phyloP scores from a whole-genome alignment of 2,797 vertebrate genomes.

The Pterois miles region DNA sequence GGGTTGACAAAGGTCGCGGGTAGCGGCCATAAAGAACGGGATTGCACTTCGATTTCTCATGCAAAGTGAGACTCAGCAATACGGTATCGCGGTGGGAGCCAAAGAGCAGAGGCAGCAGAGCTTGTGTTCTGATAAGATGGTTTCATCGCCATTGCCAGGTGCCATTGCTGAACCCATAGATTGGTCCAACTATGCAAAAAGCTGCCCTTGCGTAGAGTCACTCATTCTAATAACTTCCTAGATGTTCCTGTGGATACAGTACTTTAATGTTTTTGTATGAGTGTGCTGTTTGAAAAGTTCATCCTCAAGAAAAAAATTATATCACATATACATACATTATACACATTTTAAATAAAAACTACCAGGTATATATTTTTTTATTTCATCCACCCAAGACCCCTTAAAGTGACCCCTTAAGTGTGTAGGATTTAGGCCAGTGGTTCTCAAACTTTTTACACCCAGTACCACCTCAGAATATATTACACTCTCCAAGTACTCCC shows the following conservation, averaged over 20 bases:
- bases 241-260: not conserved
- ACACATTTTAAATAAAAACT: not conserved
- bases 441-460: too few relatives aligned
- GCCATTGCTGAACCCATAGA: conserved; percentile 53
- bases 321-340: not conserved
- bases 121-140: conserved; percentile 69
- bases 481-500: too few relatives aligned
- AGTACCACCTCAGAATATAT: too few relatives aligned
- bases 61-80: conserved; percentile 85
- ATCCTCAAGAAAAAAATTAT: not conserved
- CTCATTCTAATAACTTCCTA: not conserved
- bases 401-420: too few relatives aligned
- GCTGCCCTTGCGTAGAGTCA: conserved; percentile 5
- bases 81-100: conserved; percentile 58
- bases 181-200: conserved; percentile 39
- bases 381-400: not conserved
- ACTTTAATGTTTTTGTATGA: not conserved
- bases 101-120: conserved; percentile 74
- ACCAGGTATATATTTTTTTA: not conserved
- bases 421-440: too few relatives aligned
- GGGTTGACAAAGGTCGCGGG: conserved; percentile 83
- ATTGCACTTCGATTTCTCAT: conserved; percentile 81
- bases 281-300: conserved; percentile 18
- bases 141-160: conserved; percentile 59
- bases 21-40: conserved; percentile 81